These are phyloP conservation scores for Drosophila ananassae DNA, from an alignment of 1,140 invertebrate species.

Conservation along the genomic window DNA sequence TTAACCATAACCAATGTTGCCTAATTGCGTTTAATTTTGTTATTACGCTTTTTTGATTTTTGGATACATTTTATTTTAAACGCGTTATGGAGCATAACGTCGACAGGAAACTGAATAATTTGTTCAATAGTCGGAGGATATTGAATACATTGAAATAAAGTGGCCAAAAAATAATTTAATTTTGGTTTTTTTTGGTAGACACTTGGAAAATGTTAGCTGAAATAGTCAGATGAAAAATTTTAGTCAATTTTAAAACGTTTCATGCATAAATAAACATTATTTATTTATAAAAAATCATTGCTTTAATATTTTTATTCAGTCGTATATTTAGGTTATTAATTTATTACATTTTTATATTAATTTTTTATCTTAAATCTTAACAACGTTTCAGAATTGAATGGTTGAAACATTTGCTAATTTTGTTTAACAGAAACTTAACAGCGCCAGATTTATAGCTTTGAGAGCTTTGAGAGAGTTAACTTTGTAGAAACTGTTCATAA, in stretches of 20 bases:
- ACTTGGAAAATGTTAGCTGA: too few relatives aligned
- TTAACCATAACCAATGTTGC: conserved; percentile 31
- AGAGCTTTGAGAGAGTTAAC: not conserved
- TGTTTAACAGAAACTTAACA: not conserved
- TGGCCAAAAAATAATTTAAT: not conserved
- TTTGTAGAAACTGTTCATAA: not conserved
- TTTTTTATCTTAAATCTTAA: too few relatives aligned
- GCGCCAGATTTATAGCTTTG: not conserved
- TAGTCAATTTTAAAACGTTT: too few relatives aligned
- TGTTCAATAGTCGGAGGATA: not conserved
- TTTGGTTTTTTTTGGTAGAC: not conserved
- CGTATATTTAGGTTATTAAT: too few relatives aligned
- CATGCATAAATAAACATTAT: too few relatives aligned
- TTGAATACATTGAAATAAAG: not conserved
- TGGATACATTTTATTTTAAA: not conserved
- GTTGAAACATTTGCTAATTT: not conserved
- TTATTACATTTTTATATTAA: too few relatives aligned
- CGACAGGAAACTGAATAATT: not conserved
- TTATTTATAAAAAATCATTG: too few relatives aligned
- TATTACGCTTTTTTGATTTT: not conserved
- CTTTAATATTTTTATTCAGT: too few relatives aligned
- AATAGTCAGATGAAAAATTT: too few relatives aligned
- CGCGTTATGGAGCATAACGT: conserved; percentile 31
- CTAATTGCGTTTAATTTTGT: conserved; percentile 9
- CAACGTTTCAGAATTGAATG: not conserved